These are phyloP conservation scores for Nezara viridula DNA, from an alignment of 2,888 invertebrate genomes.

Conservation along the genomic window DNA sequence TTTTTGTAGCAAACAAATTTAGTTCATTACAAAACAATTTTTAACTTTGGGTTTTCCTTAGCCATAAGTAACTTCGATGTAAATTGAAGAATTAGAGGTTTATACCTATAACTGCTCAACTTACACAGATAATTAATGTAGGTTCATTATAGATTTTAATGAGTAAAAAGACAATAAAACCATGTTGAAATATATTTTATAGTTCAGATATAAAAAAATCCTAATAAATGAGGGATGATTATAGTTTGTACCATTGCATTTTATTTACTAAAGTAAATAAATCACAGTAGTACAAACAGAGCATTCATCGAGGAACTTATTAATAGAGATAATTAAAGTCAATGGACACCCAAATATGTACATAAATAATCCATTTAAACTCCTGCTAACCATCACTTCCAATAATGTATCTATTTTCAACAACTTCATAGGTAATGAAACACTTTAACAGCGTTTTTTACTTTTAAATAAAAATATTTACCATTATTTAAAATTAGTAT, in stretches of 20 bases:
- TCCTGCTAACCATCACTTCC: background rate
- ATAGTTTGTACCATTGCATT: background rate
- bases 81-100: too few relatives aligned
- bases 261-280: background rate
- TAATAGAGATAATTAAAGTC: background rate
- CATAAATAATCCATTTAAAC: background rate
- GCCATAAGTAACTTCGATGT: too few relatives aligned
- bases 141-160: too few relatives aligned
- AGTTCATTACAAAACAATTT: too few relatives aligned
- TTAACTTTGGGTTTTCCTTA: too few relatives aligned
- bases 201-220: too few relatives aligned
- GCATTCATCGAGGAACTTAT: background rate
- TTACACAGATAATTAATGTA: too few relatives aligned
- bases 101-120: too few relatives aligned
- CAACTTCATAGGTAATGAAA: background rate
- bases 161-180: too few relatives aligned
- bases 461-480: background rate
- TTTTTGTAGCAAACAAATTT: too few relatives aligned
- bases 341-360: background rate
- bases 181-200: too few relatives aligned
- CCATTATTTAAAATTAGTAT: background rate
- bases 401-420: background rate
- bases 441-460: background rate
- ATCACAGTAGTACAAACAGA: background rate
- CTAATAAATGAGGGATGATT: too few relatives aligned